phyloP scores from a whole-genome alignment of 2,797 vertebrate genomes.

The Mormyrops attenuatus region DNA sequence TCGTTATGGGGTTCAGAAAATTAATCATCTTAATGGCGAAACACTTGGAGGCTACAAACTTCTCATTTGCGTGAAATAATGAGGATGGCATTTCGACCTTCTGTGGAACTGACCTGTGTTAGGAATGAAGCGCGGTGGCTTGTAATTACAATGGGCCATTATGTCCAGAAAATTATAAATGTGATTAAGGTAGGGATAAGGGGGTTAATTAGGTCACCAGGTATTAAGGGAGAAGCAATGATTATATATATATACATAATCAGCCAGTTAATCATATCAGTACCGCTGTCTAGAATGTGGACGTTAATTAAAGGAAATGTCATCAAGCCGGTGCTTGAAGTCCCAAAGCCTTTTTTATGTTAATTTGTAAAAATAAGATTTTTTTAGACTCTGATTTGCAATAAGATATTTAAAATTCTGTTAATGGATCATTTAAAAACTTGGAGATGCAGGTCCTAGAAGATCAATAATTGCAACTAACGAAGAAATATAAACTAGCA shows the following conservation, averaged over 20 bases:
- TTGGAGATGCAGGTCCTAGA: not conserved
- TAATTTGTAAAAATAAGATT: not conserved
- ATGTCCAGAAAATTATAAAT: not conserved
- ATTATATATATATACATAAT: not conserved
- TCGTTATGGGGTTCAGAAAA: not conserved
- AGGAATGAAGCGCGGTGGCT: not conserved
- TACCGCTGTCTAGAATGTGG: not conserved
- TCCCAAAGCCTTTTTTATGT: not conserved
- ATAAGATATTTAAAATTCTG: not conserved
- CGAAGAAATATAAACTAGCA: not conserved
- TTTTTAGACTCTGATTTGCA: not conserved
- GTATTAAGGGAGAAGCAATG: not conserved
- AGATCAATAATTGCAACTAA: not conserved
- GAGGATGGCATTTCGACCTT: not conserved
- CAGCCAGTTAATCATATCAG: not conserved
- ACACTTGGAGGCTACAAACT: not conserved
- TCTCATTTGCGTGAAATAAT: not conserved
- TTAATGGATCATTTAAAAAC: not conserved
- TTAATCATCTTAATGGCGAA: not conserved
- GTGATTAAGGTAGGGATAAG: not conserved
- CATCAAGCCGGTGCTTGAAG: not conserved
- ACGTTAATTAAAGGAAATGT: not conserved
- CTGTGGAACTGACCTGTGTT: not conserved
- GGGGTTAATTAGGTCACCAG: not conserved
- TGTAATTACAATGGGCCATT: not conserved